A percentile compares a stretch with the other conserved stretches of the same genome.
Conservation (phyloP, 2,797 vertebrate genomes). For the Pristis pectinata region DNA sequence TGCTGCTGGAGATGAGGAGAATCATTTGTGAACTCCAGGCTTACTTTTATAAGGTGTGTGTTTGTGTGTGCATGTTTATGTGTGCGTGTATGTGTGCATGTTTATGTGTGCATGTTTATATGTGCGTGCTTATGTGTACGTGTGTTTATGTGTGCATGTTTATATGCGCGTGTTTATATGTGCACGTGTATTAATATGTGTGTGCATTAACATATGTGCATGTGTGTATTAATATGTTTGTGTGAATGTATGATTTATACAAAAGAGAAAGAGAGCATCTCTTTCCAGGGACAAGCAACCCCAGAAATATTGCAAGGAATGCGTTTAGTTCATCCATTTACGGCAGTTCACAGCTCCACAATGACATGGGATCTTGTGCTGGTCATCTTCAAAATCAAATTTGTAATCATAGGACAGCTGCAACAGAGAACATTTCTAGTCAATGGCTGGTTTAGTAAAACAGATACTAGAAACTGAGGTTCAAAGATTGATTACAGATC, state of each 20-base stretch:
- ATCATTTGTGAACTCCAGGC: conserved; percentile 46
- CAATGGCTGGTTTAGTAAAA: not conserved
- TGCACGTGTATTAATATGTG: conserved; percentile 39
- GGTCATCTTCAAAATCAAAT: conserved; percentile 83
- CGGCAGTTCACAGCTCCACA: conserved; percentile 93
- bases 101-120: conserved; percentile 39
- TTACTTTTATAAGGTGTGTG: conserved; percentile 48
- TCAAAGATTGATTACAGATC: not conserved
- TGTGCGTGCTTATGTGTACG: too few species aligned
- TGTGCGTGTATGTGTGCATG: too few species aligned
- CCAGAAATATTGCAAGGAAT: conserved; percentile 63
- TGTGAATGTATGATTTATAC: too few species aligned
- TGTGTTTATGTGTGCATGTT: conserved; percentile 37
- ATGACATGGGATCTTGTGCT: conserved; percentile 92
- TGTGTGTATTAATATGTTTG: conserved; percentile 34
- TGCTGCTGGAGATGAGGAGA: conserved; percentile 39
- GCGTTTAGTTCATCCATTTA: conserved; percentile 94
- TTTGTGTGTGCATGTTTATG: conserved; percentile 33
- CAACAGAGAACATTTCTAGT: conserved; percentile 41
- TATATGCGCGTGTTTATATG: too few species aligned
- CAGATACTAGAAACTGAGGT: not conserved
- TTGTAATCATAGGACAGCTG: conserved; percentile 98
- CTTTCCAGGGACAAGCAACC: conserved; percentile 61
- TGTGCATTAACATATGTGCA: too few species aligned
- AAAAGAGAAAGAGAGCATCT: conserved; percentile 46